These are phyloP conservation scores for Podargus strigoides DNA, from an alignment of 2,797 vertebrate species.

Conservation along the genomic window DNA sequence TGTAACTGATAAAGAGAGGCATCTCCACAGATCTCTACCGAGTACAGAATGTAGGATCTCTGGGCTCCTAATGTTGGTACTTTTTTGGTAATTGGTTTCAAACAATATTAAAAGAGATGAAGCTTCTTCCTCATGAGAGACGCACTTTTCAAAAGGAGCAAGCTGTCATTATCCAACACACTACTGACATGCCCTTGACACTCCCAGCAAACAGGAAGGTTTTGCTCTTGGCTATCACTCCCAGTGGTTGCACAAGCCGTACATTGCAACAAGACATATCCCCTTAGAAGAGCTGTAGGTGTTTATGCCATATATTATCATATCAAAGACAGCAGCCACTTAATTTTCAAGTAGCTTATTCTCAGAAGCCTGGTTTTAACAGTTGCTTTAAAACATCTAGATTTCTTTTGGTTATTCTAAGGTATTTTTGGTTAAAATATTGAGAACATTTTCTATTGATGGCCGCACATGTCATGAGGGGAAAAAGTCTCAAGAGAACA, in stretches of 20 bases:
- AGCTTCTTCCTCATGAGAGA: background rate
- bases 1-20: background rate
- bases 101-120: background rate
- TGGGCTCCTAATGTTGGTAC: background rate
- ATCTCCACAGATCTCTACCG: background rate
- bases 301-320: background rate
- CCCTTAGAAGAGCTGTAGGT: background rate
- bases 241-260: background rate
- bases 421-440: background rate
- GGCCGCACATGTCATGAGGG: accelerated
- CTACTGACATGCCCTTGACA: background rate
- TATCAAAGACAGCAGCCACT: background rate
- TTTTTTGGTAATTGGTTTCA: background rate
- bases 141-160: background rate
- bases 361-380: background rate
- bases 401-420: background rate
- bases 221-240: background rate
- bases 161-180: background rate
- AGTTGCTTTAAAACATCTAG: background rate
- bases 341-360: background rate
- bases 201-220: background rate
- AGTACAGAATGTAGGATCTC: background rate
- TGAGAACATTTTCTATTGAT: background rate
- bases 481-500: background rate
- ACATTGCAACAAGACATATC: background rate